Evolutionary conservation across 2,113 vertebrate genomes (phyloP), one percentile per base, ranked within the genome.

Genomic region (Calidris pugnax): DNA sequence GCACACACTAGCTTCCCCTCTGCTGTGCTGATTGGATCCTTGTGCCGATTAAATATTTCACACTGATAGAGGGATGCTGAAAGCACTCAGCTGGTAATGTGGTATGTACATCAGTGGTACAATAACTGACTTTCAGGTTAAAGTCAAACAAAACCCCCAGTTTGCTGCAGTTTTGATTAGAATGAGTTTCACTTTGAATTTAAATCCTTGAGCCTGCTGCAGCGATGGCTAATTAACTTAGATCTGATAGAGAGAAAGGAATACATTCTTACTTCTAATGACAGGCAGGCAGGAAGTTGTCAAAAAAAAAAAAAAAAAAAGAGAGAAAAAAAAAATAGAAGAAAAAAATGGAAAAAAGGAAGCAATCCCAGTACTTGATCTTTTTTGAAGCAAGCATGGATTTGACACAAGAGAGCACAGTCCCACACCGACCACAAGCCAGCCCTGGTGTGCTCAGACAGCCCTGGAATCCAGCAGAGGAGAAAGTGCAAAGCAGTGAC

Each of bases 11-110:
- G 85, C 92, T 93, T 91, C 94, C 91, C 94, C 87, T 97, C 89
- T 82, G 92, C 87, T 93, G 72, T 63, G 87, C 96, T 95, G 96
- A 96, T 91, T 97, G 95, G 97, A 95, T 96, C 87, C 91, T 91
- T 64, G 87, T 59, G 87, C 95, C 55, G 78, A 95, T 97, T 95
- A 96, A 97, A 96, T 93, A 95, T 97, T 96, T 96, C 96, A 94
- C 90, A 96, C 91, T 85, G 95, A 94, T 95, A 92, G 83, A 83
- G 75, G 87, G 90, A 95, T 80, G 85, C 95, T 96, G 96, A 95
- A 96, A 96, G 94, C 85, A 83, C 89, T 97, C 89, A 91, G 94
- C 93, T 96, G 93, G 95, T 93, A 95, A 95, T 85, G 85, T 43
- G 55, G 59, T 85, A 75, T 93, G 94, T 95, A 73, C 89, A 90